Base-by-base conservation (phyloP, 2,797 vertebrate genomes). In the Argya squamiceps region DNA sequence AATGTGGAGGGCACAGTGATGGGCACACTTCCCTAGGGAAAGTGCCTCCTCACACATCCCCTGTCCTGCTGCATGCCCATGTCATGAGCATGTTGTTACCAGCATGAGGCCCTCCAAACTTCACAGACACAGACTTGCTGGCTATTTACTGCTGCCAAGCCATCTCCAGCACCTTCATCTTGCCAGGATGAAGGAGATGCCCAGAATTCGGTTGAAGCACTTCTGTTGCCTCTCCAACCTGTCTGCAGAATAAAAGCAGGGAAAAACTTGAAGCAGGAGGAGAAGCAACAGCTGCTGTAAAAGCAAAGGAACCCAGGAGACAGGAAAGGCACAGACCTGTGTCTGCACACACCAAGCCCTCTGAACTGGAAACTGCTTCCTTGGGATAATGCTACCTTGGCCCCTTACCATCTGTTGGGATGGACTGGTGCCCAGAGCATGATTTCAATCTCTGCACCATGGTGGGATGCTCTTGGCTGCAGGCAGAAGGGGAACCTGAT, bases 401-500 rank as follows among this genome's bases (percentile, higher is more conserved):
- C 12, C 15, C 23, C 24, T 2, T 3, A 0, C 7, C 14, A 15
- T 53, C 53, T 59, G 14, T 0, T 30, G 18, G 19, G 26, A 46
- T 4, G 30, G 70, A 34, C 1, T 52, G 56, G 41, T 34, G 43
- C 21, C 30, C 56, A 52, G 11, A 16, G 53, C 26, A 62, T 17
- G 32, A 71, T 68, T 84, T 73, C n/a, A 59, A 56, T 1, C 32
- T 22, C 34, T 76, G 43, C 20, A 24, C 12, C n/a, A 8, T 0
- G 0, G 27, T 10, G 2, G 26, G 30, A 16, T 47, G 58, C 55
- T 39, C 46, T 17, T 2, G 15, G 36, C 41, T 46, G 24, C 26
- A 68, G 58, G 16, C 34, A 78, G 27, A 7, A 59, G 15, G 4
- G 8, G 4, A 76, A 11, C 12, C 24, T 0, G 0, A 2, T 12